Evolutionary conservation across 1,140 invertebrate genomes (phyloP).

Genomic region (Arctopsyche grandis): DNA sequence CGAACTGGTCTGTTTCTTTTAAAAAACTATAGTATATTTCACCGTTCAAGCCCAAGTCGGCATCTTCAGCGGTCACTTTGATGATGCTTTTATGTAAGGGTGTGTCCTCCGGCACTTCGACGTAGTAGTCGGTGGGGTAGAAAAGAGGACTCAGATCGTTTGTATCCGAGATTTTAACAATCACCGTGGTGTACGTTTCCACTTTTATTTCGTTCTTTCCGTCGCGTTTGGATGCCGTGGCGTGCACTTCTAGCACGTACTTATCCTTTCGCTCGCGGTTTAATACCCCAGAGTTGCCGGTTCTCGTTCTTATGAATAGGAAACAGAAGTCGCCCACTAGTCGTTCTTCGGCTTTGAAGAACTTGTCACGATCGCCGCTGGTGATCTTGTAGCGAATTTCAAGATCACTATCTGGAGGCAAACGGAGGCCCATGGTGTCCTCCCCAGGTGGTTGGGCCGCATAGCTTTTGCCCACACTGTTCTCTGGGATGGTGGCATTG

Average conservation of each 20-base stretch:
- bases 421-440: conserved; percentile 66
- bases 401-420: conserved; percentile 60
- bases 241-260: conserved; percentile 84
- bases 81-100: conserved; percentile 82
- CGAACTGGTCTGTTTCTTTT: conserved; percentile 85
- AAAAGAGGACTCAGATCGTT: conserved; percentile 95
- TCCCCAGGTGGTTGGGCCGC: conserved; percentile 68
- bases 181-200: conserved; percentile 79
- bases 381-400: conserved; percentile 85
- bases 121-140: conserved; percentile 86
- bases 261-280: conserved; percentile 90
- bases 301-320: conserved; percentile 85
- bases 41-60: conserved; percentile 92
- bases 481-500: conserved; percentile 93
- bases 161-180: conserved; percentile 85
- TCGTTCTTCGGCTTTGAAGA: conserved; percentile 92
- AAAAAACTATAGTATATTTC: conserved; percentile 96
- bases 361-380: conserved; percentile 85
- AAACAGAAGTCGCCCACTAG: conserved; percentile 94
- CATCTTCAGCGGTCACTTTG: conserved; percentile 88
- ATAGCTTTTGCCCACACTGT: conserved; percentile 88
- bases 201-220: conserved; percentile 68
- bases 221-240: conserved; percentile 71
- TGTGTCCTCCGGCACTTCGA: conserved; percentile 89
- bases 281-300: conserved; percentile 83